Evolutionary conservation across 2,888 invertebrate genomes (phyloP).

Genomic region (Gandaritis pyraliata): DNA sequence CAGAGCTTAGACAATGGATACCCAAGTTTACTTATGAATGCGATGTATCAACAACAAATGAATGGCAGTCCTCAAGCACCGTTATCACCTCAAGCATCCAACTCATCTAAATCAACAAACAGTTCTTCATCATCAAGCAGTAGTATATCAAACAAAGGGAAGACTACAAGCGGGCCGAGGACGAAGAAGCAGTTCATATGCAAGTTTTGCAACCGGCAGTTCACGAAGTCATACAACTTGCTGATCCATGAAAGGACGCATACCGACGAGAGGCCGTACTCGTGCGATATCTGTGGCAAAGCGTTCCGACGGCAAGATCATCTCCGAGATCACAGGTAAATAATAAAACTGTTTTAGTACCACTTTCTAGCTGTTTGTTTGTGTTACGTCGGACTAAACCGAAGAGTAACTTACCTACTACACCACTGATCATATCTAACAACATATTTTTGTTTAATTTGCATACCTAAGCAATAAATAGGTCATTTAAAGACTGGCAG

Average conservation of each 20-base stretch:
- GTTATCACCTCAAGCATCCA: slow-evolving; percentile 73
- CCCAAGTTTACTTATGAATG: slow-evolving; percentile 88
- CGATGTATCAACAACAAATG: slow-evolving; percentile 86
- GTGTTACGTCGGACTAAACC: neutral
- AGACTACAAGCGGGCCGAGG: slow-evolving; percentile 87
- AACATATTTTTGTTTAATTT: too few species aligned
- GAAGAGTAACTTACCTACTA: too few species aligned
- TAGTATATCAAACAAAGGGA: slow-evolving; percentile 77
- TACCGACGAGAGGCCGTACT: slow-evolving; percentile 98
- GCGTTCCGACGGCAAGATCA: slow-evolving; percentile 99
- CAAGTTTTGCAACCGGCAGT: slow-evolving; percentile 98
- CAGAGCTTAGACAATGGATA: slow-evolving; percentile 87
- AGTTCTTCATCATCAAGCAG: slow-evolving; percentile 78
- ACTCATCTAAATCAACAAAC: slow-evolving; percentile 77
- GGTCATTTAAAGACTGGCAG: too few species aligned
- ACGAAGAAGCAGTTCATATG: slow-evolving; percentile 99
- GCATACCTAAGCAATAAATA: too few species aligned
- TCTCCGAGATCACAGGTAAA: slow-evolving; percentile 95
- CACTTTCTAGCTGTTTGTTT: slow-evolving; percentile 27
- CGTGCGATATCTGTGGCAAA: slow-evolving; percentile 99
- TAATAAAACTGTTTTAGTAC: slow-evolving; percentile 36
- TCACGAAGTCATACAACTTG: slow-evolving; percentile 98
- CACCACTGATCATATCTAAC: too few species aligned
- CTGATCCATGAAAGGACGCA: slow-evolving; percentile 99
- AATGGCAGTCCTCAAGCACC: slow-evolving; percentile 77